These are phyloP conservation scores for Anguilla megastoma DNA, from an alignment of 2,797 vertebrate genomes.

Conservation along the genomic window DNA sequence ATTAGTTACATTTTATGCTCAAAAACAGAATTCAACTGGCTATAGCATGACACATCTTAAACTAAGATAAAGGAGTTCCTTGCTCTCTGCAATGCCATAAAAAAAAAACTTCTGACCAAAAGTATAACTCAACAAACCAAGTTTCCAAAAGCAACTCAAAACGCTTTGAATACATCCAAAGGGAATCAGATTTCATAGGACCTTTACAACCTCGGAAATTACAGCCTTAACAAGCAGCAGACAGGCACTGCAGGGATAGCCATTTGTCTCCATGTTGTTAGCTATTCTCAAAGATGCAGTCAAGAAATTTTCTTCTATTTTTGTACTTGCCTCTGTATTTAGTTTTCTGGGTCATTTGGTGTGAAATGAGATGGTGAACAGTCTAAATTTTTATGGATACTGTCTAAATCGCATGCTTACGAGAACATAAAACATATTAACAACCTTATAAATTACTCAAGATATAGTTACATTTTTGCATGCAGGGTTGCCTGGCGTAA, in stretches of 20 bases:
- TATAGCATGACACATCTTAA: neutral
- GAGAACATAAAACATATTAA: neutral
- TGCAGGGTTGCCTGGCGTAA: neutral
- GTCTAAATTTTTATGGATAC: neutral
- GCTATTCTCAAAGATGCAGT: neutral
- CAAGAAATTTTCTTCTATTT: neutral
- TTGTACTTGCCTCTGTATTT: neutral
- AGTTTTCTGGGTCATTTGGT: neutral
- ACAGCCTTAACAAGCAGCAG: slow-evolving; percentile 4
- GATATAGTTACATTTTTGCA: neutral
- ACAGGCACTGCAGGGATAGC: neutral
- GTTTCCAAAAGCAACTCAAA: slow-evolving; percentile 14
- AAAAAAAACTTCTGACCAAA: slow-evolving; percentile 5
- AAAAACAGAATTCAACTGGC: neutral
- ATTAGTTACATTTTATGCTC: too few species aligned
- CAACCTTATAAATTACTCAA: neutral
- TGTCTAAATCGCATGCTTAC: neutral
- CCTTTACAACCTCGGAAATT: slow-evolving; percentile 21
- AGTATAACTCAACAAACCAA: slow-evolving; percentile 9
- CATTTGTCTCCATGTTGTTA: neutral
- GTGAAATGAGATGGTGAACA: neutral
- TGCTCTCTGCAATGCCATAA: neutral
- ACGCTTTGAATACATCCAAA: slow-evolving; percentile 19
- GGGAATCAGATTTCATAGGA: slow-evolving; percentile 22
- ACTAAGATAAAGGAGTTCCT: neutral